A percentile compares a stretch with the other conserved stretches of the same genome.
phyloP scores from a whole-genome alignment of 2,888 invertebrate species.

The Dendrolimus pini region DNA sequence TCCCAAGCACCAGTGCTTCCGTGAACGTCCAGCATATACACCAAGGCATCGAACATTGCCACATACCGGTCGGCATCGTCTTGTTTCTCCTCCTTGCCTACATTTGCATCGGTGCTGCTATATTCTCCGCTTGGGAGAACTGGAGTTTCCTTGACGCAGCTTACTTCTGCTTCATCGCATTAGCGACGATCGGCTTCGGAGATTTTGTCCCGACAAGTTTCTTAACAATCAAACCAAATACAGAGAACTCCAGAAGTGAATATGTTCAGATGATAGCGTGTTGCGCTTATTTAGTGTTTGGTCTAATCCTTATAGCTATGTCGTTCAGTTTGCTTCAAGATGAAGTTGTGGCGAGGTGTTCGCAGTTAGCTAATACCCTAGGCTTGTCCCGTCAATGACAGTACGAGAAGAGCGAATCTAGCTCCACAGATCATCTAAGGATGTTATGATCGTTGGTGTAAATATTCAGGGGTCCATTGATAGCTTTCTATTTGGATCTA shows the following conservation, averaged over 20 bases:
- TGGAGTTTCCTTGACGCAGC: conserved; percentile 89
- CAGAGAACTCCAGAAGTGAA: conserved; percentile 66
- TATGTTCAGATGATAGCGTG: conserved; percentile 87
- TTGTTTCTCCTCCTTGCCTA: conserved; percentile 83
- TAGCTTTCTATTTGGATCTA: conserved; percentile 31
- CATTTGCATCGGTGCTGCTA: conserved; percentile 84
- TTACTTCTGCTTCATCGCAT: conserved; percentile 90
- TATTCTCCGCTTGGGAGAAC: conserved; percentile 87
- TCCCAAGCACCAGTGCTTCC: conserved; percentile 53
- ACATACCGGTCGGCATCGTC: conserved; percentile 71
- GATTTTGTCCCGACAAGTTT: conserved; percentile 82
- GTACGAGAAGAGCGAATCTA: conserved; percentile 69
- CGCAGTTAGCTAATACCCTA: conserved; percentile 81
- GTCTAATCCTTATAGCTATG: conserved; percentile 89
- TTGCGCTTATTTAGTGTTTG: conserved; percentile 86
- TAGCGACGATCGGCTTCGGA: conserved; percentile 89
- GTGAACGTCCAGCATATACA: conserved; percentile 47
- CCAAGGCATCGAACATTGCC: conserved; percentile 55
- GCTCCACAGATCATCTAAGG: conserved; percentile 60
- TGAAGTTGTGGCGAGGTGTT: conserved; percentile 84
- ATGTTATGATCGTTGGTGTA: conserved; percentile 73
- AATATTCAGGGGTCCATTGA: conserved; percentile 33
- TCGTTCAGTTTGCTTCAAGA: conserved; percentile 90
- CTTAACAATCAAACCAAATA: conserved; percentile 54
- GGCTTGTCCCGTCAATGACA: conserved; percentile 80